Conservation (phyloP, 1,140 invertebrate genomes). For the Eupristina koningsbergeri region DNA sequence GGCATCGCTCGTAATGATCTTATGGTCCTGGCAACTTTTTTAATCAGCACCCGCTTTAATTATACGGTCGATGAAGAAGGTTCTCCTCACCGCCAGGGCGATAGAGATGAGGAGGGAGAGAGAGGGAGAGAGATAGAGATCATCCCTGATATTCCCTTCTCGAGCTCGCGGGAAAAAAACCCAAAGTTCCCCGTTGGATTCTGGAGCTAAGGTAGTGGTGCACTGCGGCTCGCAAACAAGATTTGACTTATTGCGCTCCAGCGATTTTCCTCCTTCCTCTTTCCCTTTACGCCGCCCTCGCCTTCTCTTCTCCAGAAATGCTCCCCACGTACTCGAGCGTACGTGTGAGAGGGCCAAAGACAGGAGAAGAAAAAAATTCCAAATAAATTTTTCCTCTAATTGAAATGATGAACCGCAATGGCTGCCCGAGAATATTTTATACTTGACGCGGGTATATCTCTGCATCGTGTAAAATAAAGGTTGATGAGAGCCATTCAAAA, state of each 20-base stretch:
- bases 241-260: constrained; percentile 71
- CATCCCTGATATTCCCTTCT: background rate
- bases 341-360: background rate
- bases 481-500: background rate
- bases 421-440: constrained; percentile 6
- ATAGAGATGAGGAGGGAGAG: background rate
- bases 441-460: background rate
- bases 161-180: constrained; percentile 32
- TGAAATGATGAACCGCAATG: constrained; percentile 37
- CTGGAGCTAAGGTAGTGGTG: background rate
- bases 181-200: constrained; percentile 8
- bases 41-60: constrained; percentile 73
- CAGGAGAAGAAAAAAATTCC: background rate
- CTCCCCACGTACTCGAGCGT: background rate
- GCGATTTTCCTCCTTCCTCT: constrained; percentile 56
- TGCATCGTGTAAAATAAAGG: background rate
- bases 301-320: background rate
- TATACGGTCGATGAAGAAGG: constrained; percentile 72
- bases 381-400: constrained; percentile 39
- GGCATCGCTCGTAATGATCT: constrained; percentile 68
- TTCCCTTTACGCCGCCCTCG: background rate
- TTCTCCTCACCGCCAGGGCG: constrained; percentile 51
- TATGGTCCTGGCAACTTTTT: constrained; percentile 72
- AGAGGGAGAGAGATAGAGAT: background rate
- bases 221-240: constrained; percentile 67